These are phyloP conservation scores for Drosophila orosa DNA, from an alignment of 1,140 invertebrate genomes.

Conservation along the genomic window DNA sequence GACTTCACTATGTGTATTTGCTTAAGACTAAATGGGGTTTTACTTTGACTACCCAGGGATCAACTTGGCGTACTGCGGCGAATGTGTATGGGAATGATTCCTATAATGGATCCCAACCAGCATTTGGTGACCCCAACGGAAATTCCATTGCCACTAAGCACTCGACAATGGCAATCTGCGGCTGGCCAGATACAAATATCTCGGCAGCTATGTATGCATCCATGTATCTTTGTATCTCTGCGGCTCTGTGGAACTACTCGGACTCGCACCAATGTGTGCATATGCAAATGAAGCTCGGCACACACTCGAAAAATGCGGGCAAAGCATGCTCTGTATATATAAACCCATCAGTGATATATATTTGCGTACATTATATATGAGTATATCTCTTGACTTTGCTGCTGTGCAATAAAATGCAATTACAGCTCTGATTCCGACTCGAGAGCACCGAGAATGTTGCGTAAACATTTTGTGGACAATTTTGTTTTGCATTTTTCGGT, in stretches of 20 bases:
- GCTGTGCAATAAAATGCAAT: conserved; percentile 73
- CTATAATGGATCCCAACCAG: conserved; percentile 22
- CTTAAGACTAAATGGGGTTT: conserved; percentile 8
- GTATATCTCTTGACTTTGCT: conserved; percentile 33
- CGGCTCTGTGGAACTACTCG: conserved; percentile 12
- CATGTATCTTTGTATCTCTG: conserved; percentile 26
- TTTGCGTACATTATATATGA: conserved; percentile 42
- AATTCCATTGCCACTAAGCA: conserved; percentile 44
- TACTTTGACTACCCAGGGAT: conserved; percentile 5
- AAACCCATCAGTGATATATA: conserved; percentile 40
- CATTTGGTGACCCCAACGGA: conserved; percentile 42
- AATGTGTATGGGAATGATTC: not conserved
- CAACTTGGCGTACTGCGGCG: not conserved
- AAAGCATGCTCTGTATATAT: conserved; percentile 10
- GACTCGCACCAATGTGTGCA: conserved; percentile 40
- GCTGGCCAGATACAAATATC: conserved; percentile 61
- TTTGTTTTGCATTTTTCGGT: conserved; percentile 64
- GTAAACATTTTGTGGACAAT: conserved; percentile 72
- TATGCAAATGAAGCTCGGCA: conserved; percentile 65
- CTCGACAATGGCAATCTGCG: conserved; percentile 44
- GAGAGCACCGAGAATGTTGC: conserved; percentile 49
- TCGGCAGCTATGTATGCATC: conserved; percentile 14
- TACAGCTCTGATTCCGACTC: conserved; percentile 62
- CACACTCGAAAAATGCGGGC: conserved; percentile 43
- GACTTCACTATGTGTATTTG: conserved; percentile 3